A percentile compares a stretch with the other conserved stretches of the same genome.
phyloP scores from a whole-genome alignment of 1,140 invertebrate genomes.

The Zaprionus kolodkinae region DNA sequence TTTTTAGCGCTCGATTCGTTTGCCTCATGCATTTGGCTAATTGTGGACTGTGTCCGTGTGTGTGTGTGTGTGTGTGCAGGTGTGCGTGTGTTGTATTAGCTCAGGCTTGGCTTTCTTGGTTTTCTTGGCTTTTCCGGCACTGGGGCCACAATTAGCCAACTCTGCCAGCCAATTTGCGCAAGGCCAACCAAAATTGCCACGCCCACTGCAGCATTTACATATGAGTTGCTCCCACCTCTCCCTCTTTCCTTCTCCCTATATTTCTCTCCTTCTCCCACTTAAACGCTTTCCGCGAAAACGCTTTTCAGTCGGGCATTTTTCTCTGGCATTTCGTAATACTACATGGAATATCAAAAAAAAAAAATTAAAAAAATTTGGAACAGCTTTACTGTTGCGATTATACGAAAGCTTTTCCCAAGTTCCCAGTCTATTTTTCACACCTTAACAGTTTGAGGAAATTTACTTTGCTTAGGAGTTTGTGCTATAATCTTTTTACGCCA shows the following conservation, averaged over 20 bases:
- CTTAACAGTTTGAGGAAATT: not conserved
- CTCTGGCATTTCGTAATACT: slow-evolving; percentile 11
- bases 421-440: not conserved
- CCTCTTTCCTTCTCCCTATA: not conserved
- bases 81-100: slow-evolving; percentile 48
- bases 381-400: slow-evolving; percentile 2
- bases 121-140: slow-evolving; percentile 41
- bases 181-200: slow-evolving; percentile 56
- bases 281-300: slow-evolving; percentile 24
- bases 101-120: slow-evolving; percentile 29
- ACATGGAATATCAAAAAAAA: not conserved
- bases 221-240: not conserved
- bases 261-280: not conserved
- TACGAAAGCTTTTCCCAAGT: not conserved
- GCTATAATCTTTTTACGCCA: not conserved
- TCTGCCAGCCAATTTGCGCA: slow-evolving; percentile 64
- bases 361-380: slow-evolving; percentile 8
- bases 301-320: not conserved
- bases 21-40: slow-evolving; percentile 63
- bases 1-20: slow-evolving; percentile 23
- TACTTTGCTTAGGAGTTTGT: not conserved
- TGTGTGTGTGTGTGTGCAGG: slow-evolving; percentile 2
- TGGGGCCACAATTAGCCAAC: slow-evolving; percentile 64
- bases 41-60: slow-evolving; percentile 38
- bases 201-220: slow-evolving; percentile 9